These are phyloP conservation scores for Callithrix jacchus DNA, from an alignment of 2,113 vertebrate species.

Conservation along the genomic window DNA sequence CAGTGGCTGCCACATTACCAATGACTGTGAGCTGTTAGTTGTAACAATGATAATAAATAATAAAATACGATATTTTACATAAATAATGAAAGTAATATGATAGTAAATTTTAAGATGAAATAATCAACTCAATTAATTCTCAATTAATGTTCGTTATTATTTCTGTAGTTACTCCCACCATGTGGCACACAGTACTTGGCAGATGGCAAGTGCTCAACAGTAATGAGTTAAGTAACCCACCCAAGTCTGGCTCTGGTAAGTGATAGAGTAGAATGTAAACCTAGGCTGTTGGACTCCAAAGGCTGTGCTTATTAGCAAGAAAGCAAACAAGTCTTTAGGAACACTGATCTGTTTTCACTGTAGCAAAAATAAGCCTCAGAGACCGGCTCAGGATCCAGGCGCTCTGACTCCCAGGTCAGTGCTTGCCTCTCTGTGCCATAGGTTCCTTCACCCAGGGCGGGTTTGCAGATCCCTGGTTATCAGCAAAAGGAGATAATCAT, in stretches of 20 bases:
- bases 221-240: neutral
- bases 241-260: neutral
- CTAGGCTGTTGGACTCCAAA: neutral
- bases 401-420: neutral
- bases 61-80: conserved; percentile 19
- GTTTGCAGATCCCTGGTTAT: neutral
- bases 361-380: neutral
- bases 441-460: neutral
- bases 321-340: neutral
- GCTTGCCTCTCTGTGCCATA: neutral
- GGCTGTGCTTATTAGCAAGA: neutral
- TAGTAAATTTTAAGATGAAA: conserved; percentile 20
- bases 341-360: neutral
- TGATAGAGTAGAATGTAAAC: neutral
- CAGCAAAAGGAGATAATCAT: neutral
- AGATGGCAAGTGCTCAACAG: neutral
- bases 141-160: neutral
- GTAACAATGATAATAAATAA: neutral
- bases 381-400: no score
- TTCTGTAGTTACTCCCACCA: neutral
- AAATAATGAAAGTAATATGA: neutral
- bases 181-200: neutral
- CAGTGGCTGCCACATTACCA: neutral
- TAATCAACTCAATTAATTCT: conserved; percentile 18
- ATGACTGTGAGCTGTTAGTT: neutral